phyloP scores from a whole-genome alignment of 35 echinoderm and acorn worm genomes.

The Strongylocentrotus purpuratus region DNA sequence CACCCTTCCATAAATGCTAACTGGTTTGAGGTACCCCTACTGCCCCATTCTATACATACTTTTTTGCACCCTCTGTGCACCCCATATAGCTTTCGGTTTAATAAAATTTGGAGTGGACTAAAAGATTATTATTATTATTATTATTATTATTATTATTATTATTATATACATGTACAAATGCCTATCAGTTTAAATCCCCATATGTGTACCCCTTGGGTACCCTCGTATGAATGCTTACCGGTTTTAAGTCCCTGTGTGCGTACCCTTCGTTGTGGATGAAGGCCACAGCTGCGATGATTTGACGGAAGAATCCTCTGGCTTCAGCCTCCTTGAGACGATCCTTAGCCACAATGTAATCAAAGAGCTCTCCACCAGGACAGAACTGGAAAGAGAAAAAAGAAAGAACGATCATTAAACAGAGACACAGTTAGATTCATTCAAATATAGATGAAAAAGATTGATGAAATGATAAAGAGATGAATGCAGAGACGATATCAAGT shows the following conservation, averaged over 20 bases:
- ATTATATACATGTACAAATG: too few species aligned
- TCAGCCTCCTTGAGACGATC: conserved; percentile 90
- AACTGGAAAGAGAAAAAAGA: conserved; percentile 63
- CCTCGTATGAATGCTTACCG: conserved; percentile 62
- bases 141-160: too few species aligned
- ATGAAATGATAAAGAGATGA: too few species aligned
- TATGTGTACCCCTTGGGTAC: neutral
- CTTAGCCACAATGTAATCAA: conserved; percentile 99
- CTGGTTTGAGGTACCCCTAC: too few species aligned
- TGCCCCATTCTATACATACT: neutral
- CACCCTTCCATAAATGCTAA: too few species aligned
- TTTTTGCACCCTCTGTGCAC: neutral
- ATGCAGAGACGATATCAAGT: too few species aligned
- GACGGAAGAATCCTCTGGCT: conserved; percentile 93
- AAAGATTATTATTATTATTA: too few species aligned
- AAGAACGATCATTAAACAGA: neutral
- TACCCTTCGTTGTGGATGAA: conserved; percentile 97
- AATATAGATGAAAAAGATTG: too few species aligned
- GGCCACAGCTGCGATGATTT: conserved; percentile 94
- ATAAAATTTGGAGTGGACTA: too few species aligned
- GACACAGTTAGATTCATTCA: neutral
- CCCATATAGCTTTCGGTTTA: neutral
- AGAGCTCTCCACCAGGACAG: conserved; percentile 95
- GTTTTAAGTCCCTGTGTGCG: conserved; percentile 97
- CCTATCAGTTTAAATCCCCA: neutral